Conservation (phyloP, 37 sponge, comb jelly and placozoan species). For the Beroe forskalii region DNA sequence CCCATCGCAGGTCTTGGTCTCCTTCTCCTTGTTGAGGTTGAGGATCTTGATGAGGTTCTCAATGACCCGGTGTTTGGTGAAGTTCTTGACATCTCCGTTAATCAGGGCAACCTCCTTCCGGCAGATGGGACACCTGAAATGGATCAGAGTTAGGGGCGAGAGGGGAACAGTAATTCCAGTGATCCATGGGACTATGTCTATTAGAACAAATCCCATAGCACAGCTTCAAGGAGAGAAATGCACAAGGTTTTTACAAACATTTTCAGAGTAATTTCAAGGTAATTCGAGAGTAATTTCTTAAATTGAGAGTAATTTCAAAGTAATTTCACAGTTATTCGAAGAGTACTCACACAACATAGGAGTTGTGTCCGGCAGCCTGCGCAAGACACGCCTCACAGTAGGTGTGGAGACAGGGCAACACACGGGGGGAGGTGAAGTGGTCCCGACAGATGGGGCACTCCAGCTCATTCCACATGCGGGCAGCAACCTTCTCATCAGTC, state of each 20-base stretch:
- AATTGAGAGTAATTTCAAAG: too few relatives aligned
- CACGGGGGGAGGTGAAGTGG: conserved; percentile 45
- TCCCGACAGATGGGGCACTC: conserved; percentile 60
- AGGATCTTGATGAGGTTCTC: conserved; percentile 52
- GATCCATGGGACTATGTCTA: too few relatives aligned
- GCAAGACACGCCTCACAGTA: conserved; percentile 59
- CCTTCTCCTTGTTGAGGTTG: conserved; percentile 56
- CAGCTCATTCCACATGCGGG: conserved; percentile 37
- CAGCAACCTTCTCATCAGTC: conserved; percentile 21
- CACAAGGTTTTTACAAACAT: too few relatives aligned
- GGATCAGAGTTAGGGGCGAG: too few relatives aligned
- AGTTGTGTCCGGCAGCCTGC: conserved; percentile 35
- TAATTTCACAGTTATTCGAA: too few relatives aligned
- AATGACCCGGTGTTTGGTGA: conserved; percentile 18
- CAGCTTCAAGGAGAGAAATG: not conserved
- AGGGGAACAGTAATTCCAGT: too few relatives aligned
- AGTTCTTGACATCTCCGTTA: conserved; percentile 33
- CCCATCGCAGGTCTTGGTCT: conserved; percentile 23
- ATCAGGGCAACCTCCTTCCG: conserved; percentile 44
- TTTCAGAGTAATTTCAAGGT: too few relatives aligned
- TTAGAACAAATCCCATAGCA: too few relatives aligned
- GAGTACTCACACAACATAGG: conserved; percentile 36
- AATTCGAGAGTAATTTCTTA: too few relatives aligned
- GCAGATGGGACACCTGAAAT: conserved; percentile 50
- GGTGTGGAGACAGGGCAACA: conserved; percentile 41